Conservation (phyloP, 37 sponge, comb jelly and placozoan genomes). For the Beroe forskalii region DNA sequence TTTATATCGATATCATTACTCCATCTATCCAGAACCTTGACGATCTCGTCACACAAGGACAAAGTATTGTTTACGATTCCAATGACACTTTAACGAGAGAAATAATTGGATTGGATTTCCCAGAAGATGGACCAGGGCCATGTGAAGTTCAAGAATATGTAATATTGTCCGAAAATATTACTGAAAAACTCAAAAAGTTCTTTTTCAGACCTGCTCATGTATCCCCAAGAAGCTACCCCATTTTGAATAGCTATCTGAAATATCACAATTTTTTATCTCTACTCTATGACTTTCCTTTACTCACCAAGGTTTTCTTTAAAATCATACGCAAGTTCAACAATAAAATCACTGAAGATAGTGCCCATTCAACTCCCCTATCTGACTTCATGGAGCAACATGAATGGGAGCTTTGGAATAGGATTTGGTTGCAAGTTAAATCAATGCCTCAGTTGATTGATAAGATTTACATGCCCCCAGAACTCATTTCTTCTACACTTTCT, state of each 20-base stretch:
- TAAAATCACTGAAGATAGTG: neutral
- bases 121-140: neutral
- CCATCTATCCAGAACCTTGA: neutral
- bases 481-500: neutral
- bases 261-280: neutral
- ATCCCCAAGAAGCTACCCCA: neutral
- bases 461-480: neutral
- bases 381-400: neutral
- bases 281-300: neutral
- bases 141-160: neutral
- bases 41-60: neutral
- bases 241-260: neutral
- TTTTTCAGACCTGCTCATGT: neutral
- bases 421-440: neutral
- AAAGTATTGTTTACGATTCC: neutral
- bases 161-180: neutral
- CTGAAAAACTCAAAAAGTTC: neutral
- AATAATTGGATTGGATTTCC: neutral
- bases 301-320: neutral
- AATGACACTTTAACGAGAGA: neutral
- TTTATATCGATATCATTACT: neutral
- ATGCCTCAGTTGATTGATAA: neutral
- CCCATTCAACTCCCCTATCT: neutral
- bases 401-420: neutral
- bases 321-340: neutral